phyloP scores from a whole-genome alignment of 2,797 vertebrate genomes.

The Poecilia picta region DNA sequence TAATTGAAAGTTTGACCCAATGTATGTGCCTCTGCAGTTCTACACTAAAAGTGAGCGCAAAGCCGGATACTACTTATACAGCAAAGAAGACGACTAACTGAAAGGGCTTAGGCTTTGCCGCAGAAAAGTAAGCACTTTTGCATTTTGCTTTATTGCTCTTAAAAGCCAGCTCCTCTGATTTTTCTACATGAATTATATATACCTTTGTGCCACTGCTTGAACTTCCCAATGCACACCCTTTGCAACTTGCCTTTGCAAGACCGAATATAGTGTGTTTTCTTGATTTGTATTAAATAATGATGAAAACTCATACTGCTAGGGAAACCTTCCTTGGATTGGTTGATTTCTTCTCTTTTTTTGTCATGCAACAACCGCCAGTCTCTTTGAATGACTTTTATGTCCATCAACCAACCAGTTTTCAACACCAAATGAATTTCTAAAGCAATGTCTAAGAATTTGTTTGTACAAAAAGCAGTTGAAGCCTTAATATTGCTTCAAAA shows the following conservation, averaged over 20 bases:
- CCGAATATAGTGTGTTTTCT: neutral
- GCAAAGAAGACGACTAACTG: constrained; percentile 54
- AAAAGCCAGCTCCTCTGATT: constrained; percentile 29
- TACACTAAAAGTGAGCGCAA: constrained; percentile 53
- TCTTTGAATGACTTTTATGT: neutral
- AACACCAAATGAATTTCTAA: neutral
- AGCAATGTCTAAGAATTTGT: neutral
- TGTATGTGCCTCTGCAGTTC: constrained; percentile 73
- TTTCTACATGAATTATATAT: constrained; percentile 13
- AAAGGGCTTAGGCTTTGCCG: constrained; percentile 58
- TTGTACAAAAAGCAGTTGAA: neutral
- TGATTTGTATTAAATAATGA: constrained; percentile 11
- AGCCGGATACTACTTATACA: constrained; percentile 65
- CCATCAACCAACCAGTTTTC: neutral
- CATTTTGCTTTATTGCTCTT: constrained; percentile 54
- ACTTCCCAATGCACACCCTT: constrained; percentile 9
- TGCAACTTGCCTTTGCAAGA: neutral
- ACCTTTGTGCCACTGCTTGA: constrained; percentile 7
- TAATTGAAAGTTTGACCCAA: constrained; percentile 73
- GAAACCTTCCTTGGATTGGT: neutral
- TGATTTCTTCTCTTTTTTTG: neutral
- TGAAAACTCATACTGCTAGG: neutral
- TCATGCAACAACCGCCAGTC: neutral
- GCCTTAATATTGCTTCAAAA: neutral
- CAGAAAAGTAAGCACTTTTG: constrained; percentile 58